These are phyloP conservation scores for Macrochelys suwanniensis DNA, from an alignment of 2,797 vertebrate genomes.

Conservation along the genomic window DNA sequence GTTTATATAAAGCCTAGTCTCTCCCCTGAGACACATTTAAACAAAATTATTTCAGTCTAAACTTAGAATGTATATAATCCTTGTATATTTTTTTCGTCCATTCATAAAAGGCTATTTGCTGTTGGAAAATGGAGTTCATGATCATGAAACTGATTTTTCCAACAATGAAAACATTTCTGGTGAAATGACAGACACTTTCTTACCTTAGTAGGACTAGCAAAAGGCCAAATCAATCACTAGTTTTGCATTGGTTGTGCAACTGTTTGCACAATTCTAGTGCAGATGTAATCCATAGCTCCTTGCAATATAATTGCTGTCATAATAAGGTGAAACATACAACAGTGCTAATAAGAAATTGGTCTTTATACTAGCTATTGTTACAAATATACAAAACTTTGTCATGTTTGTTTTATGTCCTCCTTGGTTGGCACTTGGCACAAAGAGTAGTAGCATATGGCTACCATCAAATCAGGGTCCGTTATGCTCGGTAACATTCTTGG, in stretches of 20 bases:
- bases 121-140: not conserved
- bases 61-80: not conserved
- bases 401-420: not conserved
- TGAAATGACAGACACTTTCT: not conserved
- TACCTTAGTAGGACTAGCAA: not conserved
- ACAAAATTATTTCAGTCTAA: not conserved
- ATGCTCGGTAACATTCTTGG: not conserved
- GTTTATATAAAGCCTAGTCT: not conserved
- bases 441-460: not conserved
- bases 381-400: too few species aligned
- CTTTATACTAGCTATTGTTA: not conserved
- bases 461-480: not conserved
- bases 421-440: not conserved
- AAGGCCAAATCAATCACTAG: not conserved
- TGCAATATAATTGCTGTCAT: rapidly evolving
- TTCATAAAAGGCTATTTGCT: not conserved
- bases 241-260: rapidly evolving
- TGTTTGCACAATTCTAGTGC: rapidly evolving
- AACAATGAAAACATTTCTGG: rapidly evolving
- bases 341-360: not conserved
- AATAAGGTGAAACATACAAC: rapidly evolving
- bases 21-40: not conserved
- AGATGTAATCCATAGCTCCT: not conserved
- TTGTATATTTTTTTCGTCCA: not conserved
- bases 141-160: not conserved